Percentiles rank a stretch among this genome's conserved stretches.
phyloP scores from a whole-genome alignment of 1,140 invertebrate species.

The Pseudobourletiella spinata region DNA sequence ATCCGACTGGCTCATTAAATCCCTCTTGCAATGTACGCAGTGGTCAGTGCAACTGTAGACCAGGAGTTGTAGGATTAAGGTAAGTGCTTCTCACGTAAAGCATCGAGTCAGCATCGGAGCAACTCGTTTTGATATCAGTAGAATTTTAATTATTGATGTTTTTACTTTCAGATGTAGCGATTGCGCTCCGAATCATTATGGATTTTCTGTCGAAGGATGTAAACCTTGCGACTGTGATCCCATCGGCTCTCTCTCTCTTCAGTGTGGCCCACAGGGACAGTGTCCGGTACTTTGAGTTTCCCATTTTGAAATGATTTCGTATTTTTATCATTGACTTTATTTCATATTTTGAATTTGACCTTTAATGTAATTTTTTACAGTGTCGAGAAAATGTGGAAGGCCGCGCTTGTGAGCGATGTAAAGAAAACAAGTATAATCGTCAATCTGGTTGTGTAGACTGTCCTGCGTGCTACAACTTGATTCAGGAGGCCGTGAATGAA shows the following conservation, averaged over 20 bases:
- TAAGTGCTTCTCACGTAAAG: too few relatives aligned
- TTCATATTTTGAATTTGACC: neutral
- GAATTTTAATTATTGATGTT: constrained; percentile 9
- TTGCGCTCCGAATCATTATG: constrained; percentile 76
- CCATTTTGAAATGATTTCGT: neutral
- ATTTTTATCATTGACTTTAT: neutral
- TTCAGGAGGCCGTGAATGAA: constrained; percentile 73
- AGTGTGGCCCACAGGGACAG: constrained; percentile 73
- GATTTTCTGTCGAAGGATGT: constrained; percentile 77
- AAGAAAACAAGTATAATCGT: constrained; percentile 82
- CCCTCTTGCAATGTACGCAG: constrained; percentile 64
- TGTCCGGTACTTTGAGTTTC: too few relatives aligned
- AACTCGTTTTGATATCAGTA: neutral
- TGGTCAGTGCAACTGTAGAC: constrained; percentile 80
- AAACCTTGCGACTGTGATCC: constrained; percentile 77
- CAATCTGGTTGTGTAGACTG: constrained; percentile 80
- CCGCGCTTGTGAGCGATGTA: constrained; percentile 78
- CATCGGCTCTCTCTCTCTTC: constrained; percentile 71
- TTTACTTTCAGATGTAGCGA: constrained; percentile 72
- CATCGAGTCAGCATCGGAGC: too few relatives aligned
- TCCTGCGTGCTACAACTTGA: constrained; percentile 85
- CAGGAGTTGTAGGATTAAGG: constrained; percentile 69
- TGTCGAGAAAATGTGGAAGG: constrained; percentile 85
- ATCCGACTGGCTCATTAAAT: constrained; percentile 73
- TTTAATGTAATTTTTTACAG: neutral